Conservation (phyloP, 2,888 invertebrate species). For the Philopedon plagiatum region DNA sequence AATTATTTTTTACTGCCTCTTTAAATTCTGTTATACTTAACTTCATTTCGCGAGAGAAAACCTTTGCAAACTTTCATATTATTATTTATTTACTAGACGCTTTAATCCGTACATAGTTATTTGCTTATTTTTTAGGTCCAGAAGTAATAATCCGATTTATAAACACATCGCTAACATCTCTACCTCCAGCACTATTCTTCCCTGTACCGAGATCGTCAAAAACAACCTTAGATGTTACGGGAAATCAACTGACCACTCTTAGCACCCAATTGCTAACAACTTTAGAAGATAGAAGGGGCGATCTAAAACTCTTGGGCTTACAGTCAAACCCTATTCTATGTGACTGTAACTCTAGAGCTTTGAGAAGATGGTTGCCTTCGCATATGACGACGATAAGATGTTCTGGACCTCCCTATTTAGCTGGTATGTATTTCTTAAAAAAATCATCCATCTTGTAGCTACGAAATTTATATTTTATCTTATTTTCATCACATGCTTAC, state of each 20-base stretch:
- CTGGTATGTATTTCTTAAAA: too few species aligned
- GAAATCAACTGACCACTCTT: conserved; percentile 83
- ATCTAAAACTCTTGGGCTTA: conserved; percentile 81
- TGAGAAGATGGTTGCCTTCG: conserved; percentile 84
- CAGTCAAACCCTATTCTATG: conserved; percentile 87
- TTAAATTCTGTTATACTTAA: too few species aligned
- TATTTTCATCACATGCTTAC: conserved; percentile 50
- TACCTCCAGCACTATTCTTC: conserved; percentile 88
- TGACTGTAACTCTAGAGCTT: conserved; percentile 86
- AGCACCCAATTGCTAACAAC: conserved; percentile 85
- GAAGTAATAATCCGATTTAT: conserved; percentile 81
- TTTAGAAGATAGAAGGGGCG: conserved; percentile 85
- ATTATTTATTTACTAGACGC: too few species aligned
- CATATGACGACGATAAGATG: conserved; percentile 76
- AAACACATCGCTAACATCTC: conserved; percentile 83
- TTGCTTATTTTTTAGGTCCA: conserved; percentile 67
- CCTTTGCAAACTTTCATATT: too few species aligned
- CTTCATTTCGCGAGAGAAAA: too few species aligned
- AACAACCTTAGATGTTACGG: conserved; percentile 83
- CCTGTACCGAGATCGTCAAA: conserved; percentile 90
- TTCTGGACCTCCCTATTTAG: conserved; percentile 78
- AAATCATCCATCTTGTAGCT: too few species aligned
- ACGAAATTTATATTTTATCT: too few species aligned
- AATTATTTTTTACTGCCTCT: too few species aligned
- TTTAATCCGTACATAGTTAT: too few species aligned